Evolutionary conservation across 2,113 vertebrate genomes (phyloP), one percentile per base, ranked within the genome.

Genomic region (Seriola quinqueradiata): DNA sequence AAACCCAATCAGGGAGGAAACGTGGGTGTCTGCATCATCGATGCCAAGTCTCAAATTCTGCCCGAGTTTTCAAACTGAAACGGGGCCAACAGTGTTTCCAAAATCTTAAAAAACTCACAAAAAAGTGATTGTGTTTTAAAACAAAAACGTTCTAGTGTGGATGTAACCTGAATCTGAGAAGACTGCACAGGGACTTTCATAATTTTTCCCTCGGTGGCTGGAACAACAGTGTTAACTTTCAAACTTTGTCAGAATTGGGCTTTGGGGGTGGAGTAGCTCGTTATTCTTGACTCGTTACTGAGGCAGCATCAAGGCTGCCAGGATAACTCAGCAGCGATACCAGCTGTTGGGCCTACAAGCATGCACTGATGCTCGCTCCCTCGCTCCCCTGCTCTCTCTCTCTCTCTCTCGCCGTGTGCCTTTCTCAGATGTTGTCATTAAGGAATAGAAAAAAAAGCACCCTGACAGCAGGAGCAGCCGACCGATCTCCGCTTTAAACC

Each of bases 261-360:
- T 68, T 75, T 11, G 50, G 16, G 34, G 67, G 50, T 80, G 74
- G 65, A 83, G 76, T 38, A 46, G 40, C 84, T 92, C 65, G 72
- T 89, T 91, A 91, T 87, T 87, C 72, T 74, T 23, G 71, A 72
- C 86, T 86, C 77, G 84, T 90, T 91, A 87, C 80, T 14, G 78
- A 80, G 60, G 87, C 65, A 68, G 82, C 78, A 84, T 81, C 19
- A 44, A 84, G 81, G 70, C 73, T 88, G 83, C 77, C 79, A 54
- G 70, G 78, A 81, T 48, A 79, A 81, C 72, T 70, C 65, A 81
- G 81, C 75, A 65, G 78, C 72, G 38, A 58, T 48, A 83, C 59
- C 77, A 85, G 86, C 84, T 90, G 85, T 82, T 89, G 82, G 70
- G 88, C 71, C 71, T 63, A 55, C 38, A n/a, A 82, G 67, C 79